phyloP scores from a whole-genome alignment of 2,888 invertebrate genomes.

The Mycalesis mineus region DNA sequence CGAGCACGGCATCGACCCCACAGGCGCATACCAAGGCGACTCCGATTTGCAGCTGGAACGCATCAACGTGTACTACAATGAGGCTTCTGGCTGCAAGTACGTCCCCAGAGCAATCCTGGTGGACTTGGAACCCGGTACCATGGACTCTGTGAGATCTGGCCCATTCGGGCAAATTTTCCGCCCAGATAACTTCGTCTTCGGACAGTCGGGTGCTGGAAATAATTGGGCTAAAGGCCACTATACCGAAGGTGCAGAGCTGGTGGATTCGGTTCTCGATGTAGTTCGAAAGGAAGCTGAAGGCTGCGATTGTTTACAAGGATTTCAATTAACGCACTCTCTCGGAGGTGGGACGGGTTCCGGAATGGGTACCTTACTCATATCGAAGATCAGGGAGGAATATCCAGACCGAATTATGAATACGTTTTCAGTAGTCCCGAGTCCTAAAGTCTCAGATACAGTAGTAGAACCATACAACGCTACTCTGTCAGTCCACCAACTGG shows the following conservation, averaged over 20 bases:
- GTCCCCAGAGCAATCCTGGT: slow-evolving; percentile 62
- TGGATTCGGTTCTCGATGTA: slow-evolving; percentile 78
- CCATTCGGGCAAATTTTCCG: slow-evolving; percentile 82
- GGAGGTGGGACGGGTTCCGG: slow-evolving; percentile 87
- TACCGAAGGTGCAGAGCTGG: slow-evolving; percentile 81
- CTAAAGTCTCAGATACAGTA: slow-evolving; percentile 86
- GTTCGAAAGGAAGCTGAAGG: slow-evolving; percentile 80
- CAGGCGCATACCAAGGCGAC: slow-evolving; percentile 78
- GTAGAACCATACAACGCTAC: slow-evolving; percentile 83
- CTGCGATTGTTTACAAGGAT: slow-evolving; percentile 82
- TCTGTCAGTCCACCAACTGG: slow-evolving; percentile 80
- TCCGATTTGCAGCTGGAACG: slow-evolving; percentile 84
- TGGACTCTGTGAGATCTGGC: slow-evolving; percentile 82
- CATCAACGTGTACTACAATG: slow-evolving; percentile 86
- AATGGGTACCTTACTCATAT: slow-evolving; percentile 82
- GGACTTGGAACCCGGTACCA: slow-evolving; percentile 58
- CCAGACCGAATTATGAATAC: slow-evolving; percentile 84
- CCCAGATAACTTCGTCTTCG: slow-evolving; percentile 85
- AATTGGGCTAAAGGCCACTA: slow-evolving; percentile 83
- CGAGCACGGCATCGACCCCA: slow-evolving; percentile 84
- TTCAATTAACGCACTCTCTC: slow-evolving; percentile 82
- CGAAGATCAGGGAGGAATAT: slow-evolving; percentile 84
- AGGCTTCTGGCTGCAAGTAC: slow-evolving; percentile 67
- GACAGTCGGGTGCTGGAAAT: slow-evolving; percentile 76
- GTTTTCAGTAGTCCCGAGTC: slow-evolving; percentile 83